Conservation (phyloP, 2,113 vertebrate species). For the Ammodytes dubius region DNA sequence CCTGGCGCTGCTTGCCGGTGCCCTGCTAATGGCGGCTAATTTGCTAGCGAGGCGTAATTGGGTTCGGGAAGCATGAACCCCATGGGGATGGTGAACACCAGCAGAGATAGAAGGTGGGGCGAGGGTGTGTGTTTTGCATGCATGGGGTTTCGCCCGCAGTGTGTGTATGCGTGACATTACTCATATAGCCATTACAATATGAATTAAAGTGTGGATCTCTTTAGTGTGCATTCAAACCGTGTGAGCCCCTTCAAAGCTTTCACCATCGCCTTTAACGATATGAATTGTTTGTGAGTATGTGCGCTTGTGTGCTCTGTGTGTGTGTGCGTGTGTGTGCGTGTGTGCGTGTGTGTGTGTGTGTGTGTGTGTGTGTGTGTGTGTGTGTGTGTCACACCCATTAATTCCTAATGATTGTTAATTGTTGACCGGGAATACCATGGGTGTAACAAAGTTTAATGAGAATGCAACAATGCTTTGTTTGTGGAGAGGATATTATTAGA, state of each 20-base stretch:
- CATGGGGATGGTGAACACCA: slow-evolving; percentile 68
- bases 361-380: slow-evolving; percentile 26
- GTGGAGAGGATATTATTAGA: too few species aligned
- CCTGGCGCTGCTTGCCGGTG: slow-evolving; percentile 70
- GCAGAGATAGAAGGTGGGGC: slow-evolving; percentile 42
- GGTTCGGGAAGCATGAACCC: slow-evolving; percentile 71
- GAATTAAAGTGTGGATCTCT: slow-evolving; percentile 19
- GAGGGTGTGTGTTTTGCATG: slow-evolving; percentile 2
- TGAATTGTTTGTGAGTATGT: slow-evolving; percentile 20
- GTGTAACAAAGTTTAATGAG: too few species aligned
- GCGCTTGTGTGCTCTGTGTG: slow-evolving; percentile 22
- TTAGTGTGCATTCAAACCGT: slow-evolving; percentile 12
- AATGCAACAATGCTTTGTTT: too few species aligned
- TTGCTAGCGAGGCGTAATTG: slow-evolving; percentile 82
- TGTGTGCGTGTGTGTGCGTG: not conserved
- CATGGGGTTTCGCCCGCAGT: slow-evolving; percentile 13
- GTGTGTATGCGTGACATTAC: slow-evolving; percentile 15
- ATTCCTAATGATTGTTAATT: too few species aligned
- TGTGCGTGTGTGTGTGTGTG: not conserved
- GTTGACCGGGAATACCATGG: too few species aligned
- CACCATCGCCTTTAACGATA: slow-evolving; percentile 28
- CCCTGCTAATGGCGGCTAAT: slow-evolving; percentile 80
- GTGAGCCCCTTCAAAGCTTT: slow-evolving; percentile 9
- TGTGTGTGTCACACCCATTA: not conserved
- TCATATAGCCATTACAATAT: not conserved